Percentiles rank a stretch among this genome's conserved stretches.
Evolutionary conservation across 2,888 invertebrate species (phyloP).

Genomic region (Oscheius onirici): DNA sequence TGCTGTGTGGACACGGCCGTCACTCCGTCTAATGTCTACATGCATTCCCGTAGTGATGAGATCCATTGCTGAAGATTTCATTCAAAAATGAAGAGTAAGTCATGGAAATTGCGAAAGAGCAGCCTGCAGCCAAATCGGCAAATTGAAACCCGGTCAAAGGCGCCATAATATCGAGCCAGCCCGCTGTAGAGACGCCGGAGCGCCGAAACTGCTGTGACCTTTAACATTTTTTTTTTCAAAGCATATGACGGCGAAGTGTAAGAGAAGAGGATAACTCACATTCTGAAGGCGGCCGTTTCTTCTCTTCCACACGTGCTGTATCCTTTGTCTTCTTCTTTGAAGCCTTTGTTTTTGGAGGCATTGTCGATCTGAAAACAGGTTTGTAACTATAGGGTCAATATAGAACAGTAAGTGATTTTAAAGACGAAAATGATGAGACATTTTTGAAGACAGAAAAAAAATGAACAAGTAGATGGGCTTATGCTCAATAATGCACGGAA

Average conservation of each 20-base stretch:
- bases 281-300: not conserved
- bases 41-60: conserved; percentile 61
- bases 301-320: too few relatives aligned
- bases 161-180: conserved; percentile 24
- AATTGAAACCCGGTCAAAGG: conserved; percentile 11
- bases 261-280: not conserved
- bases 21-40: conserved; percentile 66
- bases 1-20: conserved; percentile 68
- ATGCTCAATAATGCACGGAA: conserved; percentile 28
- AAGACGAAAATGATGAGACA: not conserved
- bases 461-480: conserved; percentile 6
- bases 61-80: conserved; percentile 16
- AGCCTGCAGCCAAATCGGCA: not conserved
- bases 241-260: not conserved
- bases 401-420: not conserved
- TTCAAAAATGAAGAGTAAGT: not conserved
- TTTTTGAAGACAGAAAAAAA: not conserved
- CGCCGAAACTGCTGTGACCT: not conserved
- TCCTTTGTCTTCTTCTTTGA: too few relatives aligned
- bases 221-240: not conserved
- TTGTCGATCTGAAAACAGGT: too few relatives aligned
- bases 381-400: too few relatives aligned
- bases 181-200: not conserved
- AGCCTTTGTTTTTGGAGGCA: too few relatives aligned
- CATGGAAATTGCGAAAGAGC: conserved; percentile 3